These are phyloP conservation scores for Pyrgilauda ruficollis DNA, from an alignment of 2,113 vertebrate species.

Conservation along the genomic window DNA sequence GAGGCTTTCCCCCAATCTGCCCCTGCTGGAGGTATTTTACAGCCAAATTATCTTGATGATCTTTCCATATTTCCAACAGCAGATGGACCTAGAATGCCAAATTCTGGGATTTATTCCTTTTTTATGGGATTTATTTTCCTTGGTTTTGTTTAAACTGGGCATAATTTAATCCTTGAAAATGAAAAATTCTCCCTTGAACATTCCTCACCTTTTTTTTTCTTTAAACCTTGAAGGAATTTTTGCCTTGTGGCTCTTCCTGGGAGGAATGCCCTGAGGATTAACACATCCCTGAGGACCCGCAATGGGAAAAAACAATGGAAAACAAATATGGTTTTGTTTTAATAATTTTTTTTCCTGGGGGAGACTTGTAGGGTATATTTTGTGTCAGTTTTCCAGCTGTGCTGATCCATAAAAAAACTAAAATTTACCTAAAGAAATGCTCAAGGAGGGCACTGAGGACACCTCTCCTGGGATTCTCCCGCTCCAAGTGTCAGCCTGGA, in stretches of 20 bases:
- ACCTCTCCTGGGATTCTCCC: neutral
- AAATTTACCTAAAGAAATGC: accelerated
- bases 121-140: neutral
- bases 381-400: neutral
- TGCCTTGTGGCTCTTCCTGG: neutral
- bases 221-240: neutral
- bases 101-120: neutral
- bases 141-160: neutral
- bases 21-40: neutral
- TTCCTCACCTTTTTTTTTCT: neutral
- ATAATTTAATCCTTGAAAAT: neutral
- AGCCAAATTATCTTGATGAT: neutral
- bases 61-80: neutral
- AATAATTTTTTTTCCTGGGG: neutral
- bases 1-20: neutral
- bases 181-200: neutral
- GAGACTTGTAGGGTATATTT: neutral
- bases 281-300: neutral
- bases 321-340: neutral
- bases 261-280: neutral
- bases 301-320: neutral
- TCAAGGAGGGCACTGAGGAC: neutral
- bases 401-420: accelerated
- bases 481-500: neutral
- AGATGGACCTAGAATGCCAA: slow-evolving; percentile 42